Conservation (phyloP, 2,888 invertebrate genomes). For the Chrysolina oricalcia region DNA sequence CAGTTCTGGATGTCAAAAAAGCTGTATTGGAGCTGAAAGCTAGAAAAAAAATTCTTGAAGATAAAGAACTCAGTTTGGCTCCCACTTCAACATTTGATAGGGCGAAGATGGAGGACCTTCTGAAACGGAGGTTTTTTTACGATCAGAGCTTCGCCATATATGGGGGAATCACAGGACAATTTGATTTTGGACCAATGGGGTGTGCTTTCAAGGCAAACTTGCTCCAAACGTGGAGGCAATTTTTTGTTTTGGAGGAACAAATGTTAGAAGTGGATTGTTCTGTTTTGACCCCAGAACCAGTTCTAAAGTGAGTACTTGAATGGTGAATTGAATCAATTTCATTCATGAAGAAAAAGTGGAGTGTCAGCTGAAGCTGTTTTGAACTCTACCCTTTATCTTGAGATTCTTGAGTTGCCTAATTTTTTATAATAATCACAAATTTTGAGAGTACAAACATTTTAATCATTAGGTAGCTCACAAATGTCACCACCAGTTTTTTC, state of each 20-base stretch:
- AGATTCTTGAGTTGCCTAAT: too few species aligned
- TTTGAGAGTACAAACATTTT: too few species aligned
- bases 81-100: constrained; percentile 88
- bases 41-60: constrained; percentile 92
- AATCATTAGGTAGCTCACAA: too few species aligned
- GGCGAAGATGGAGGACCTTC: constrained; percentile 95
- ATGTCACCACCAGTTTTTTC: too few species aligned
- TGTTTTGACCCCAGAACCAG: constrained; percentile 96
- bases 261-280: constrained; percentile 99
- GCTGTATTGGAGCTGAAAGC: constrained; percentile 95
- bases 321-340: too few species aligned
- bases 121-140: constrained; percentile 97
- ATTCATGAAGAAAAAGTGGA: too few species aligned
- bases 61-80: constrained; percentile 90
- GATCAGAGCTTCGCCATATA: constrained; percentile 99
- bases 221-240: constrained; percentile 93
- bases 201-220: constrained; percentile 98
- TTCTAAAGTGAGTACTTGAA: constrained; percentile 80
- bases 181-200: constrained; percentile 99
- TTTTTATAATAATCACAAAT: too few species aligned
- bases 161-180: constrained; percentile 95
- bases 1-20: constrained; percentile 93
- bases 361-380: too few species aligned
- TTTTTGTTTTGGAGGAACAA: constrained; percentile 97
- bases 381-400: too few species aligned